Evolutionary conservation across 2,797 vertebrate genomes (phyloP).

Genomic region (Micropoecilia bifurca): DNA sequence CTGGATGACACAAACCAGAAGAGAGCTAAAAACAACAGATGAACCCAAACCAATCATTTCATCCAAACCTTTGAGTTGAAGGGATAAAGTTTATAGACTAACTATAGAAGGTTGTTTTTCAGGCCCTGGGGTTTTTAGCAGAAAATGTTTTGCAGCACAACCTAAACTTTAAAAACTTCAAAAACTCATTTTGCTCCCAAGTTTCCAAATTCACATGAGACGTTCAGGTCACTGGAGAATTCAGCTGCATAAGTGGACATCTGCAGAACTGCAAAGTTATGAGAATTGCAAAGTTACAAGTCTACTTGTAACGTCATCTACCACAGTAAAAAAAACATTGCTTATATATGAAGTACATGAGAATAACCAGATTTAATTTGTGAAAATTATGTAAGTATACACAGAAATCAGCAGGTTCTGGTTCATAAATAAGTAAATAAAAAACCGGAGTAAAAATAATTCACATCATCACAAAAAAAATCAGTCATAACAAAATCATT

Average conservation of each 20-base stretch:
- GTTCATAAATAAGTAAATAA: no score
- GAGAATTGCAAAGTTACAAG: neutral
- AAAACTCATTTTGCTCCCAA: neutral
- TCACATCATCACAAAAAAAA: no score
- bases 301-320: neutral
- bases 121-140: neutral
- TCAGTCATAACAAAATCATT: no score
- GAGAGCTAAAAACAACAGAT: neutral
- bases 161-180: neutral
- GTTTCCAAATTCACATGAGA: neutral
- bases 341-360: neutral
- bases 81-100: neutral
- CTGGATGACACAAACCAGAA: neutral
- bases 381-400: no score
- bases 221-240: neutral
- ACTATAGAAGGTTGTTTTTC: neutral
- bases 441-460: no score
- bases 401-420: no score
- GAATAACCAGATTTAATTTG: no score
- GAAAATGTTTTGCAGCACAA: neutral
- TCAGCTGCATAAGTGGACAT: neutral
- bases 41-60: neutral
- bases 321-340: neutral
- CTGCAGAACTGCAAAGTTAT: neutral
- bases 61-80: neutral